These are phyloP conservation scores for Goniozus legneri DNA, from an alignment of 1,140 invertebrate species.

Conservation along the genomic window DNA sequence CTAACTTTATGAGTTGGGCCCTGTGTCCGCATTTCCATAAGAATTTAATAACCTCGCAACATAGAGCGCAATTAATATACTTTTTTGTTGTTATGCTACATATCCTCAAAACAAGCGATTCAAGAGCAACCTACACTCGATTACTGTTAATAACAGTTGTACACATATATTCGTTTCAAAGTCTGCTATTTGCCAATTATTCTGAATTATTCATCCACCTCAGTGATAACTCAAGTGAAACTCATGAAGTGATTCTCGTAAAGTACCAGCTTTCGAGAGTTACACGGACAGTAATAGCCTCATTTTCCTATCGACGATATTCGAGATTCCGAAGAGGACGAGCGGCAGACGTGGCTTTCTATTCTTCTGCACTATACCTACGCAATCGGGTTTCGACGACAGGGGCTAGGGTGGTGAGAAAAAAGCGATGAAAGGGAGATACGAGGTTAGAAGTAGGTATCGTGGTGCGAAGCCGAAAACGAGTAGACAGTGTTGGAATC, in stretches of 20 bases:
- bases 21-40: conserved; percentile 47
- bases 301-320: too few relatives aligned
- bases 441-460: too few relatives aligned
- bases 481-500: conserved; percentile 10
- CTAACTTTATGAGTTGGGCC: conserved; percentile 46
- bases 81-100: conserved; percentile 50
- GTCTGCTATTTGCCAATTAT: too few relatives aligned
- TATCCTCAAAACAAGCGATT: too few relatives aligned
- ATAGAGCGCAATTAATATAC: conserved; percentile 52
- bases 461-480: conserved; percentile 18
- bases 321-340: conserved; percentile 7
- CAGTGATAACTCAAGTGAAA: too few relatives aligned
- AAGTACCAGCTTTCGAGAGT: too few relatives aligned
- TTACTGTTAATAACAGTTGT: too few relatives aligned
- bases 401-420: conserved; percentile 3
- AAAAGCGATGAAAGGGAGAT: conserved; percentile 2
- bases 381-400: conserved; percentile 17
- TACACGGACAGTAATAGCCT: too few relatives aligned
- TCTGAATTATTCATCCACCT: too few relatives aligned
- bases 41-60: conserved; percentile 55
- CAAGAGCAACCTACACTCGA: too few relatives aligned
- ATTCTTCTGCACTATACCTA: conserved; percentile 24
- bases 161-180: too few relatives aligned
- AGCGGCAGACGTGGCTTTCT: conserved; percentile 12
- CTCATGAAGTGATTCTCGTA: too few relatives aligned